Evolutionary conservation across 2,888 invertebrate species (phyloP), one percentile per base, ranked within the genome.

Genomic region (Drosophila nr. perissopoda): DNA sequence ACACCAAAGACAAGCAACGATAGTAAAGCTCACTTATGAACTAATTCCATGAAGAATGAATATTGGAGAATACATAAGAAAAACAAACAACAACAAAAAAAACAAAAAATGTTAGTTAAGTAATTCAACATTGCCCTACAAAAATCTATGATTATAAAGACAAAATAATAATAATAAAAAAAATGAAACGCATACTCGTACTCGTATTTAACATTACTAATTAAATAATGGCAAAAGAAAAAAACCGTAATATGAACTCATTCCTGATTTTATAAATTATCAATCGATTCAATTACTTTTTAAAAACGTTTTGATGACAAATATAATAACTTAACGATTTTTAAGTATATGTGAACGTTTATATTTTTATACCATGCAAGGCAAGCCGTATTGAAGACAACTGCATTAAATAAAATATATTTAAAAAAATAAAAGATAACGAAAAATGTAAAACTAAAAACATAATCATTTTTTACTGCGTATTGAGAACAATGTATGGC

Each of bases 291-390:
- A 71, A 74, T 78, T 79, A 79, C 79, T 70, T 79, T 79, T 68
- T 48, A 59, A 69, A 63, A 65, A 70, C 65, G 31, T 76, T 76
- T 67, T 76, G 72, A 79, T 59, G 54, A 62, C n/a, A 73, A 74
- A 77, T 62, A 66, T 74, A 63, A 84, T 62, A 72, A 78, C 76
- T 78, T 73, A 78, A 85, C 70, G 72, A 76, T 88, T 86, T 83
- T 83, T 81, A 86, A 78, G 77, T 78, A 85, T 73, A 88, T 88
- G 83, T 81, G 78, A 86, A 83, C 85, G 84, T 88, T 89, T 89
- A 88, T 88, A 89, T 90, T 91, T 88, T 80, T 89, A 89, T 81
- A 88, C 84, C 88, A 90, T 83, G 82, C 75, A 75, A 87, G 77
- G 75, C 87, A 82, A 79, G 71, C 67, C 67, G 72, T 58, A 70